Evolutionary conservation across 2,888 invertebrate genomes (phyloP).

Genomic region (Aphodius sticticus): DNA sequence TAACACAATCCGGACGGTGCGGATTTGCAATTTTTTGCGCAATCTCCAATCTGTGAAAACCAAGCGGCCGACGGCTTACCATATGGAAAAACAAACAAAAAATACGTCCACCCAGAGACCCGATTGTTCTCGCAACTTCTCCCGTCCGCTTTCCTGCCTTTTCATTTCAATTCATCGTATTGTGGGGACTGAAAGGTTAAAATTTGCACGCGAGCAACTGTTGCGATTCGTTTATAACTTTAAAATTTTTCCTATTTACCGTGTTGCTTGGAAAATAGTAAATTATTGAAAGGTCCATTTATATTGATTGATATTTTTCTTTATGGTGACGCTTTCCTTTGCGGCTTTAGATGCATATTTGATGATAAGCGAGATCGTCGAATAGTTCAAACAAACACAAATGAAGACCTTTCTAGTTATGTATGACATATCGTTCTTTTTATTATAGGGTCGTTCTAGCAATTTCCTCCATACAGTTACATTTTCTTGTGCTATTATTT

Average conservation of each 20-base stretch:
- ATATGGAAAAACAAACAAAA: not conserved
- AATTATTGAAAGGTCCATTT: not conserved
- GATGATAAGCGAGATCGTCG: not conserved
- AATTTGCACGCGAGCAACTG: not conserved
- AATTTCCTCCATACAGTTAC: not conserved
- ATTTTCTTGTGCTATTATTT: no score
- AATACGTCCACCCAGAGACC: not conserved
- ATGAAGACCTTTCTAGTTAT: not conserved
- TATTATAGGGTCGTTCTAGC: not conserved
- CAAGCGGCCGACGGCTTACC: not conserved
- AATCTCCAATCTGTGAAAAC: not conserved
- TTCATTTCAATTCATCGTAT: not conserved
- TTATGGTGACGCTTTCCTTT: not conserved
- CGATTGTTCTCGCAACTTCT: not conserved
- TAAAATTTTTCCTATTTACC: not conserved
- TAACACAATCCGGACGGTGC: not conserved
- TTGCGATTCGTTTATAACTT: not conserved
- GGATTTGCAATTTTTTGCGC: not conserved
- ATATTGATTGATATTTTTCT: not conserved
- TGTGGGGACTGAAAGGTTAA: not conserved
- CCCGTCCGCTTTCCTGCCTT: not conserved
- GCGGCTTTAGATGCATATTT: not conserved
- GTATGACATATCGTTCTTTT: not conserved
- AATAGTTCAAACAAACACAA: not conserved
- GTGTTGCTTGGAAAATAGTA: not conserved